phyloP scores from a whole-genome alignment of 2,797 vertebrate genomes.

The Protonibea diacanthus region DNA sequence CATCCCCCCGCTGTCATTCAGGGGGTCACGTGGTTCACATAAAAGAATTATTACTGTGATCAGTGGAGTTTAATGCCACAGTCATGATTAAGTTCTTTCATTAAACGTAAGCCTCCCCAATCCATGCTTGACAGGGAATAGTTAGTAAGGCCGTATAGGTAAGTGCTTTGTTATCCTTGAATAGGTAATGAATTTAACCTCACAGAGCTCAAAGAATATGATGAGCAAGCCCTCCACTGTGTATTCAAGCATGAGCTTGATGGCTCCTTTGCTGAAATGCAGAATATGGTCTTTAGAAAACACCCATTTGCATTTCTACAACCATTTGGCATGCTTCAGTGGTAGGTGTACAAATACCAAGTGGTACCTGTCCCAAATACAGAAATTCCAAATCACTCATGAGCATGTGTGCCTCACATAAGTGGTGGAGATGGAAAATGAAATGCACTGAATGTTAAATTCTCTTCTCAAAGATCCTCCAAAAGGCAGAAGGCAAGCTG shows the following conservation, averaged over 20 bases:
- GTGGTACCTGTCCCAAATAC: conserved; percentile 37
- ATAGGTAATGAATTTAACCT: conserved; percentile 68
- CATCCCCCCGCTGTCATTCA: not conserved
- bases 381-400: conserved; percentile 34
- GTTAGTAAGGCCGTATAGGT: conserved; percentile 38
- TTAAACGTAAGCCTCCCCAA: conserved; percentile 37
- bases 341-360: conserved; percentile 28
- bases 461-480: conserved; percentile 9
- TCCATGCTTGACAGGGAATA: conserved; percentile 53
- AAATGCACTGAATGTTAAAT: conserved; percentile 40
- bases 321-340: conserved; percentile 36
- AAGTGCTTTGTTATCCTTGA: conserved; percentile 71
- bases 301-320: conserved; percentile 62
- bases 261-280: conserved; percentile 58
- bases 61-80: conserved; percentile 20
- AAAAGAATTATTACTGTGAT: conserved; percentile 41
- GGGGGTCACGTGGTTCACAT: conserved; percentile 26
- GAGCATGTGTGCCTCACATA: conserved; percentile 25
- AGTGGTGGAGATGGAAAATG: conserved; percentile 48
- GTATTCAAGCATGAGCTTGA: conserved; percentile 51
- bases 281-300: conserved; percentile 63
- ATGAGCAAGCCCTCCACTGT: conserved; percentile 62
- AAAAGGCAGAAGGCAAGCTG: conserved; percentile 38
- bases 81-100: conserved; percentile 42
- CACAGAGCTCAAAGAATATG: conserved; percentile 56